Percentiles rank a stretch among this genome's conserved stretches.
Evolutionary conservation across 2,888 invertebrate species (phyloP).

Genomic region (Orgyia antiqua): DNA sequence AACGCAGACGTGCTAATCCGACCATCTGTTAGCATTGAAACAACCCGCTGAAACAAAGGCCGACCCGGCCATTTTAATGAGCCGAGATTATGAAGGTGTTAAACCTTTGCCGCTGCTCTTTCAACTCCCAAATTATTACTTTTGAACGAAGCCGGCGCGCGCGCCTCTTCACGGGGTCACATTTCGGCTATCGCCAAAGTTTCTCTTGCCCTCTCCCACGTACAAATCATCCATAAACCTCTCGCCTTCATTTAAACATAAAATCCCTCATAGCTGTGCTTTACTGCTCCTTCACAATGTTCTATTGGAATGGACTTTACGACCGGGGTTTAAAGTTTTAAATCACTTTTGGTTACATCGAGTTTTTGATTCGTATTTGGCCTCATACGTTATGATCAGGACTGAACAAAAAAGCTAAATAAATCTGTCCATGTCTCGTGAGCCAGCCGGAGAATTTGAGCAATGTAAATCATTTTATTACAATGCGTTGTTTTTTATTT

Average conservation of each 20-base stretch:
- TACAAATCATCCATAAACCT: slow-evolving; percentile 41
- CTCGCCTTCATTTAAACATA: slow-evolving; percentile 55
- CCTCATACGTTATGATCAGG: slow-evolving; percentile 71
- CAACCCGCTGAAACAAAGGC: slow-evolving; percentile 75
- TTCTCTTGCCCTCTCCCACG: slow-evolving; percentile 49
- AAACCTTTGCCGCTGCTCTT: slow-evolving; percentile 69
- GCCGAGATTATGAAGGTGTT: slow-evolving; percentile 77
- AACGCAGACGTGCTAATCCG: slow-evolving; percentile 60
- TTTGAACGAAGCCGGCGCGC: slow-evolving; percentile 54
- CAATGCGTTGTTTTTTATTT: slow-evolving; percentile 63
- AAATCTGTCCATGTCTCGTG: slow-evolving; percentile 66
- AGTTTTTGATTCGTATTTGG: slow-evolving; percentile 56
- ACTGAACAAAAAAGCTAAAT: slow-evolving; percentile 63
- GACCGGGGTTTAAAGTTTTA: slow-evolving; percentile 40
- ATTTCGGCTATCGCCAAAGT: slow-evolving; percentile 61
- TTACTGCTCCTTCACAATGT: slow-evolving; percentile 34
- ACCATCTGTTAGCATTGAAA: slow-evolving; percentile 71
- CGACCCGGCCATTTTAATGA: slow-evolving; percentile 68
- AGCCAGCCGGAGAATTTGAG: slow-evolving; percentile 65
- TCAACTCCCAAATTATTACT: slow-evolving; percentile 75
- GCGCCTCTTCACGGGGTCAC: slow-evolving; percentile 59
- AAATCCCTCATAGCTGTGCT: slow-evolving; percentile 51
- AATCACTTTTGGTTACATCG: slow-evolving; percentile 31
- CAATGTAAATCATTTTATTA: slow-evolving; percentile 76
- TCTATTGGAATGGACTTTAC: slow-evolving; percentile 48